Conservation (phyloP, 2,888 invertebrate genomes). For the Hyppa rectilinea region DNA sequence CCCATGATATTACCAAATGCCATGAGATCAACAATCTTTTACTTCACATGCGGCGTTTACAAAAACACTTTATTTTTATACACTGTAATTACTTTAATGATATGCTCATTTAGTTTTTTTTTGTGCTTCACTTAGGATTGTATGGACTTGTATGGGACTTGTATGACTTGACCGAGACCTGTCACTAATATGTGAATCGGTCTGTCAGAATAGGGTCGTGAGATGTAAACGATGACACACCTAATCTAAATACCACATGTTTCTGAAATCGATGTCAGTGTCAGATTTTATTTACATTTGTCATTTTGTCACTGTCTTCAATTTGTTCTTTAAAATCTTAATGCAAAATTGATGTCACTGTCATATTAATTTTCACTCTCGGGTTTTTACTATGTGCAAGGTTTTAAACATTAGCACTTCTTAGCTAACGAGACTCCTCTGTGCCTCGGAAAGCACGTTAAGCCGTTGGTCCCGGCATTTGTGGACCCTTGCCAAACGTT, state of each 20-base stretch:
- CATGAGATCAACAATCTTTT: slow-evolving; percentile 45
- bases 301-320: background rate
- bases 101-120: slow-evolving; percentile 42
- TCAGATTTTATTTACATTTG: slow-evolving; percentile 1
- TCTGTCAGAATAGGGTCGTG: slow-evolving; percentile 8
- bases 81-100: slow-evolving; percentile 36
- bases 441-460: too few species aligned
- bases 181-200: slow-evolving; percentile 7
- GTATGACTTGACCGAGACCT: slow-evolving; percentile 55
- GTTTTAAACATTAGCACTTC: background rate
- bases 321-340: too few species aligned
- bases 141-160: slow-evolving; percentile 40
- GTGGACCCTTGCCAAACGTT: too few species aligned
- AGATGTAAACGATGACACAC: slow-evolving; percentile 11
- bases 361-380: background rate
- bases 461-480: too few species aligned
- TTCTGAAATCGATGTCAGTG: slow-evolving; percentile 34
- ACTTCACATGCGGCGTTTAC: slow-evolving; percentile 38
- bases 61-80: slow-evolving; percentile 37
- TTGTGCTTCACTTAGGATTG: slow-evolving; percentile 18
- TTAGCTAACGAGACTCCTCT: too few species aligned
- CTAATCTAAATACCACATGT: slow-evolving; percentile 2
- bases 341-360: background rate
- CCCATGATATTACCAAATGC: slow-evolving; percentile 53
- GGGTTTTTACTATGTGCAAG: background rate